phyloP scores from a whole-genome alignment of 64 coral and sea anemone genomes.

The Acropora tenuis region DNA sequence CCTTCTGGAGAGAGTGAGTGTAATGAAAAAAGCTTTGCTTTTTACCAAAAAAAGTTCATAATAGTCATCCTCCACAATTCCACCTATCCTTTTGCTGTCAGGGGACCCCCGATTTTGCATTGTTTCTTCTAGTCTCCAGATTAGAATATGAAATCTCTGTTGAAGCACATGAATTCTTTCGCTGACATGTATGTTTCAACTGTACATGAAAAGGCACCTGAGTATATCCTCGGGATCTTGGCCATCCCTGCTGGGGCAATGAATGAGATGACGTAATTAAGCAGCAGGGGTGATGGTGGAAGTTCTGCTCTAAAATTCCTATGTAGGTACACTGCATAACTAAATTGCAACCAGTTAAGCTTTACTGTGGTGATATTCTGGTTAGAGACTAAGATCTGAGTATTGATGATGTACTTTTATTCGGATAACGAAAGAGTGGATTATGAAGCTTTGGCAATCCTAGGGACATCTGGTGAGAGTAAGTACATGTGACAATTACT shows the following conservation, averaged over 20 bases:
- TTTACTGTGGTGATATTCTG: slow-evolving; percentile 5
- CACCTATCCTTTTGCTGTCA: not conserved
- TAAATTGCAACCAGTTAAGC: not conserved
- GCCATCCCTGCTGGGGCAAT: too few species aligned
- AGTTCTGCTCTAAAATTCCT: too few species aligned
- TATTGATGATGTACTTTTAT: not conserved
- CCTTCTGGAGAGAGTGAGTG: slow-evolving; percentile 15
- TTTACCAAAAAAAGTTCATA: slow-evolving; percentile 5
- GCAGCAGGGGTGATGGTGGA: too few species aligned
- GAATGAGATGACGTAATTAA: too few species aligned
- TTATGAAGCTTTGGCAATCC: slow-evolving; percentile 12
- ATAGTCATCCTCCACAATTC: not conserved
- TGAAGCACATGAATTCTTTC: not conserved
- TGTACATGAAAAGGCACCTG: too few species aligned
- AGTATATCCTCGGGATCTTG: too few species aligned
- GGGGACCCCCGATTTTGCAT: not conserved
- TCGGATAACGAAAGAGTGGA: slow-evolving; percentile 7
- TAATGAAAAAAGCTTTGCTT: slow-evolving; percentile 5
- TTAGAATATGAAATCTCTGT: not conserved
- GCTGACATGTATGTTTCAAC: too few species aligned
- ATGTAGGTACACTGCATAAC: too few species aligned
- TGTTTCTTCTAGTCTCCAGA: not conserved
- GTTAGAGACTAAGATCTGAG: not conserved
- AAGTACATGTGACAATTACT: not conserved
- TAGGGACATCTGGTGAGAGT: not conserved